A percentile compares a stretch with the other conserved stretches of the same genome.
Evolutionary conservation across 2,113 vertebrate genomes (phyloP).

Genomic region (Phaethornis superciliosus): DNA sequence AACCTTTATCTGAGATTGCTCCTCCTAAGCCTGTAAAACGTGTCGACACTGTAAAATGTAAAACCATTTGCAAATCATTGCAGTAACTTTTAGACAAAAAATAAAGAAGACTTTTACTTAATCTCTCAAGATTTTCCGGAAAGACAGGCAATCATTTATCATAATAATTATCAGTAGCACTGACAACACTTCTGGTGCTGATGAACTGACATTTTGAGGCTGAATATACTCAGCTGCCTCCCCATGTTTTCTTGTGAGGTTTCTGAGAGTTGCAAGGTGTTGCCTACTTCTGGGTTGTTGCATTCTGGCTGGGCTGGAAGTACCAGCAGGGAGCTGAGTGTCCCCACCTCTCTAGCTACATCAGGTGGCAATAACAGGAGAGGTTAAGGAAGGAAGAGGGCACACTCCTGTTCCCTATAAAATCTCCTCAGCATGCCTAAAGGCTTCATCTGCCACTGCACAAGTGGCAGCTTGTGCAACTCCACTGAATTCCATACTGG

Average conservation of each 20-base stretch:
- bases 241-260: not conserved
- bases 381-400: not conserved
- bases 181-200: not conserved
- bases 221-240: not conserved
- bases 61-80: not conserved
- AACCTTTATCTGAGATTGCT: conserved; percentile 2
- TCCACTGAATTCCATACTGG: not conserved
- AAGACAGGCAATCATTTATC: not conserved
- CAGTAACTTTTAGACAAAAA: not conserved
- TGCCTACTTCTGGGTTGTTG: not conserved
- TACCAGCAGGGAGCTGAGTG: fast-evolving
- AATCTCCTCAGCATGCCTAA: not conserved
- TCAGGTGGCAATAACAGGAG: not conserved
- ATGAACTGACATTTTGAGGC: not conserved
- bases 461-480: not conserved
- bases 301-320: not conserved
- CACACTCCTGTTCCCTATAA: not conserved
- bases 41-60: not conserved
- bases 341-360: not conserved
- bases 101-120: not conserved
- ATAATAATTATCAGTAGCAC: not conserved
- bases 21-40: not conserved
- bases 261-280: not conserved
- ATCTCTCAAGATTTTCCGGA: not conserved
- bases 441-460: not conserved